A percentile compares a stretch with the other conserved stretches of the same genome.
phyloP scores from a whole-genome alignment of 2,888 invertebrate genomes.

The Lysandra bellargus region DNA sequence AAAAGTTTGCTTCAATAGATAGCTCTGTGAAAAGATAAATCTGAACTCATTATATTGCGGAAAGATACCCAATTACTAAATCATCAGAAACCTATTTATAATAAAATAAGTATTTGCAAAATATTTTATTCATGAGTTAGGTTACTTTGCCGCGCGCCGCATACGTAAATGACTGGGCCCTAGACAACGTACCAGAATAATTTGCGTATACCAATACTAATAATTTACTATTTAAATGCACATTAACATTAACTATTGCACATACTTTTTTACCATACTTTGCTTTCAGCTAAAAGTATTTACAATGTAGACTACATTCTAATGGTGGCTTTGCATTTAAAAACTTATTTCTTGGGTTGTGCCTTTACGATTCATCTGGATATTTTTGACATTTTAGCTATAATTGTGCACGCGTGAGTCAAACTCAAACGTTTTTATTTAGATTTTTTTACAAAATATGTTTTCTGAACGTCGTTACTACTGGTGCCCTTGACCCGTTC shows the following conservation, averaged over 20 bases:
- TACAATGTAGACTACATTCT: not conserved
- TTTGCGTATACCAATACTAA: slow-evolving; percentile 29
- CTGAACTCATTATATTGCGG: not conserved
- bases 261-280: slow-evolving; percentile 1
- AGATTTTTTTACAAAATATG: too few relatives aligned
- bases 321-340: not conserved
- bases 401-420: too few relatives aligned
- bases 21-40: not conserved
- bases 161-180: slow-evolving; percentile 34
- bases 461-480: too few relatives aligned
- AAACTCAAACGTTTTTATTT: too few relatives aligned
- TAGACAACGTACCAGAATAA: slow-evolving; percentile 31
- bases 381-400: too few relatives aligned
- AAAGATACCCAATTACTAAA: slow-evolving; percentile 11
- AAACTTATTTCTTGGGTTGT: not conserved
- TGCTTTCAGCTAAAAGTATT: slow-evolving; percentile 7
- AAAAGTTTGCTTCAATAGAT: not conserved
- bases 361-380: too few relatives aligned
- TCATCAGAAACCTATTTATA: slow-evolving; percentile 20
- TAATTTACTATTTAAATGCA: slow-evolving; percentile 29
- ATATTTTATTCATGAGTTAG: slow-evolving; percentile 32
- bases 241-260: slow-evolving; percentile 28
- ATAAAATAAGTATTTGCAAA: slow-evolving; percentile 8
- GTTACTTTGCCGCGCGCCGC: slow-evolving; percentile 34
- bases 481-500: too few relatives aligned